Evolutionary conservation across 2,888 invertebrate genomes (phyloP).

Genomic region (Nesidiocoris tenuis): DNA sequence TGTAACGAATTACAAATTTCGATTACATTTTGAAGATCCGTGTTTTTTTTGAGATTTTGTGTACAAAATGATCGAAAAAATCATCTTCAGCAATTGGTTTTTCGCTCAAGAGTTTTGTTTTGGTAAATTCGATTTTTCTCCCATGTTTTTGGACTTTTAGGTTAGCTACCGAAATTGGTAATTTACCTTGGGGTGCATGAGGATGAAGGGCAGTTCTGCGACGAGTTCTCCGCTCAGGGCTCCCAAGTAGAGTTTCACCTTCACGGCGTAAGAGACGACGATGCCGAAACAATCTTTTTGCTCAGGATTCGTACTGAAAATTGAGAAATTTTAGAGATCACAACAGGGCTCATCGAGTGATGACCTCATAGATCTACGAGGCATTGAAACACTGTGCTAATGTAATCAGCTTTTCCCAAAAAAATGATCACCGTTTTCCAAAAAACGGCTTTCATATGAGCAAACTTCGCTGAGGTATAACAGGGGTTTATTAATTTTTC

Average conservation of each 20-base stretch:
- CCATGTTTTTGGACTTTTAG: too few relatives aligned
- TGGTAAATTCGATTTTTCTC: too few relatives aligned
- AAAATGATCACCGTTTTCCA: neutral
- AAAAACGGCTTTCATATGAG: too few relatives aligned
- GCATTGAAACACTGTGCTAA: constrained; percentile 15
- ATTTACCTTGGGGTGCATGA: constrained; percentile 83
- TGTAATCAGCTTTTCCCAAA: neutral
- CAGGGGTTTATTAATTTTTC: too few relatives aligned
- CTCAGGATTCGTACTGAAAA: constrained; percentile 70
- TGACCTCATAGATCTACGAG: too few relatives aligned
- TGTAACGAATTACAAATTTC: too few relatives aligned
- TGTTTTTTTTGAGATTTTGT: neutral
- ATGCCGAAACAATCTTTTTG: constrained; percentile 92
- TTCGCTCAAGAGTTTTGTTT: too few relatives aligned
- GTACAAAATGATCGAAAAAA: neutral
- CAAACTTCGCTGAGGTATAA: too few relatives aligned
- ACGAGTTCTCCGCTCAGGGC: constrained; percentile 89
- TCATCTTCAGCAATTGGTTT: too few relatives aligned
- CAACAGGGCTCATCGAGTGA: too few relatives aligned
- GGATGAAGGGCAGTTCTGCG: constrained; percentile 86
- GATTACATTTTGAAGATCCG: too few relatives aligned
- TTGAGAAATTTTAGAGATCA: too few relatives aligned
- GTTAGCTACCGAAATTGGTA: neutral
- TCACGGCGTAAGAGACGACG: constrained; percentile 91
- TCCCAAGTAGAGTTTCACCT: constrained; percentile 89